Base-by-base conservation (phyloP, 2,797 vertebrate genomes). In the Coregonus suidteri region DNA sequence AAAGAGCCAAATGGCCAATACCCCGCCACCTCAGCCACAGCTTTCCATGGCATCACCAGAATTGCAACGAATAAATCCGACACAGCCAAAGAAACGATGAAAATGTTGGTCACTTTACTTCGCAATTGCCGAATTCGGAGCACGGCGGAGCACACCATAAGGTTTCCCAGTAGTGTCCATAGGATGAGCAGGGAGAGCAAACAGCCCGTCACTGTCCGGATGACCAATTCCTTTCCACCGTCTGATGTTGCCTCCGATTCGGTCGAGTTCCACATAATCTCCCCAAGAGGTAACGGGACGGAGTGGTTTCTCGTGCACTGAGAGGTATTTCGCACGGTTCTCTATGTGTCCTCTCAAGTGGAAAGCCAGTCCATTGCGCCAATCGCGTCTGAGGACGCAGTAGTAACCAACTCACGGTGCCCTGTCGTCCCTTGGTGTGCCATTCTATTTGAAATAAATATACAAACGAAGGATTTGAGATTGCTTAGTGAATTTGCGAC, bases 21-120 rank as follows among this genome's bases (percentile, higher is more conserved):
- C 0, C 97, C 96, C 0, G 95, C 95, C 77, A 99, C 96, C 81
- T 98, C 97, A 0, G 96, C 94, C 65, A 95, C 96, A 0, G 97
- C 98, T 89, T 98, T 97, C 98, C 98, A 99, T 3, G 98, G 97
- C 98, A 99, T 99, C 75, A 99, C 98, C 16, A 99, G 91, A 71
- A 98, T 85, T 1, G 97, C 97, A 80, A 99, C 96, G 59, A 98
- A 93, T 62, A 99, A 92, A 89, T 98, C 97, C 35, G 97, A 99
- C 30, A 97, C 91, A 0, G 98, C 98, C 84, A 99, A 83, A 1
- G 98, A 99, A 68, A 97, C 96, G 56, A 98, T 96, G 87, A 99
- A 99, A 81, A 97, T 94, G 85, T 97, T 96, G 87, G 98, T 98
- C 75, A 97, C 96, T 93, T 96, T 97, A 87, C 90, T 93, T 81